phyloP scores from a whole-genome alignment of 2,888 invertebrate genomes.

The Dryobotodes eremita region DNA sequence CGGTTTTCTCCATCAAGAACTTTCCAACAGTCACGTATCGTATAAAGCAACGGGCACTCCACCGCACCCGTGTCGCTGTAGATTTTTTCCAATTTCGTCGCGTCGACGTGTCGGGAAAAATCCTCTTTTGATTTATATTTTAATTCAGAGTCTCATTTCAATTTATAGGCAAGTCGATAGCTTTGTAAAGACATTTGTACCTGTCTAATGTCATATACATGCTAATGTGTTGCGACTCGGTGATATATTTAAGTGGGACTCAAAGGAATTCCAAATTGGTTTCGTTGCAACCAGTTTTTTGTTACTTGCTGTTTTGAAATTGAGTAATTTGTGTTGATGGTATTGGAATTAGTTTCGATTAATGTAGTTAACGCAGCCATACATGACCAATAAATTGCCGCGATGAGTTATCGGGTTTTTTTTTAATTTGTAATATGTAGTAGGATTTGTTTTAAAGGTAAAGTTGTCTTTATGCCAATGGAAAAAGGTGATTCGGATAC shows the following conservation, averaged over 20 bases:
- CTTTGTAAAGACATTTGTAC: constrained; percentile 85
- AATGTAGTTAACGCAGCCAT: neutral
- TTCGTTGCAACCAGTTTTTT: constrained; percentile 34
- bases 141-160: constrained; percentile 89
- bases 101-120: constrained; percentile 87
- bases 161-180: constrained; percentile 81
- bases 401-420: neutral
- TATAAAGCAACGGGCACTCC: constrained; percentile 56
- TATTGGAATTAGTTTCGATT: constrained; percentile 7
- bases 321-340: neutral
- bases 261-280: constrained; percentile 67
- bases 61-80: constrained; percentile 66
- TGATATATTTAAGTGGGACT: constrained; percentile 64
- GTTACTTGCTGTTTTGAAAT: constrained; percentile 14
- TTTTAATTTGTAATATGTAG: neutral
- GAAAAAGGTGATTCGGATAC: neutral
- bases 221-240: constrained; percentile 78
- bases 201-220: constrained; percentile 84
- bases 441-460: no score
- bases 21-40: constrained; percentile 27
- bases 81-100: constrained; percentile 87
- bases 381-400: neutral
- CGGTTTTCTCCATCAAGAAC: neutral
- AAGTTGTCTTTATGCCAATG: neutral
- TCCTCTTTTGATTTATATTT: constrained; percentile 91